These are phyloP conservation scores for Noctilio leporinus DNA, from an alignment of 2,113 vertebrate genomes.

Conservation along the genomic window DNA sequence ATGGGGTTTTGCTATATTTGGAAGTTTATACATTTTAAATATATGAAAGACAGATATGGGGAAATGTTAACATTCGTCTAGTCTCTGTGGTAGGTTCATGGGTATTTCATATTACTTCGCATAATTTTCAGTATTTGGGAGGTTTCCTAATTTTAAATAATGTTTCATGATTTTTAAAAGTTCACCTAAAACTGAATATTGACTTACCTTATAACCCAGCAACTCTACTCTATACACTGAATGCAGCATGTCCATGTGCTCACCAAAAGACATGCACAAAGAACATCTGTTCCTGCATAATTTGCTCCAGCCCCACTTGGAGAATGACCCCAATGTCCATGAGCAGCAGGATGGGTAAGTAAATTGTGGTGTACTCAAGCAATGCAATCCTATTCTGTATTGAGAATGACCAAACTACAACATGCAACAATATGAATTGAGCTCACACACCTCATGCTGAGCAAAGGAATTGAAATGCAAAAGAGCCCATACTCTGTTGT, in stretches of 20 bases:
- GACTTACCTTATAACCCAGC: background rate
- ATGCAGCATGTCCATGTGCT: background rate
- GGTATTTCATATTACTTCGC: background rate
- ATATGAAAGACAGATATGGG: background rate
- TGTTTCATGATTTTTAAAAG: background rate
- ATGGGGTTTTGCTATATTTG: background rate
- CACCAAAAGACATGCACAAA: background rate
- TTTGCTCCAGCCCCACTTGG: background rate
- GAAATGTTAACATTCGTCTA: slow-evolving; percentile 13
- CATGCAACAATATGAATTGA: background rate
- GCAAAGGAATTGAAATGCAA: background rate
- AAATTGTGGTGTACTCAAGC: background rate
- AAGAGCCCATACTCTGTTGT: background rate
- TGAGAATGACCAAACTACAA: background rate
- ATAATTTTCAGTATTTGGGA: background rate
- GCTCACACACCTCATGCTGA: background rate
- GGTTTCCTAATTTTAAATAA: slow-evolving; percentile 11
- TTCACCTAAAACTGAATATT: background rate
- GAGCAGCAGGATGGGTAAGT: background rate
- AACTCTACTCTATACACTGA: background rate
- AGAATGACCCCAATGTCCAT: background rate
- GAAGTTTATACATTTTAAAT: background rate
- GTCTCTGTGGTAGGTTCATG: background rate
- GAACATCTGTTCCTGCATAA: background rate
- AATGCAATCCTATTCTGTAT: background rate